These are phyloP conservation scores for Idaea straminata DNA, from an alignment of 2,888 invertebrate species.

Conservation along the genomic window DNA sequence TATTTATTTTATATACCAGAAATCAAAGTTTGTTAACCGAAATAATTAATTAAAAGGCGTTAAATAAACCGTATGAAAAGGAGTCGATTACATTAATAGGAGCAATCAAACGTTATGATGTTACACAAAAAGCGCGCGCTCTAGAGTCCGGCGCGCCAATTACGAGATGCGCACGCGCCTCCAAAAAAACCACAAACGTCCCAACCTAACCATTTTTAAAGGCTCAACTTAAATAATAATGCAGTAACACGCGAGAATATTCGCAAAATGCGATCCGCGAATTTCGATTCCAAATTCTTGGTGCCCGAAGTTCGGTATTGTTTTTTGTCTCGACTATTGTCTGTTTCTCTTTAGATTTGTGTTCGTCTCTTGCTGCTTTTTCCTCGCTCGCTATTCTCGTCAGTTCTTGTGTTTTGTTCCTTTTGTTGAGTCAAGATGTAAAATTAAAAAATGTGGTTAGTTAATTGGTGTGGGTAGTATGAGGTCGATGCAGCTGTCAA, in stretches of 20 bases:
- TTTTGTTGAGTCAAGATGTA: slow-evolving; percentile 34
- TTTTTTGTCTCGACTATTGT: slow-evolving; percentile 74
- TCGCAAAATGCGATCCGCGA: slow-evolving; percentile 77
- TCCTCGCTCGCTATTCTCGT: slow-evolving; percentile 45
- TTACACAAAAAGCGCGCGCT: slow-evolving; percentile 48
- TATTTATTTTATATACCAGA: not conserved
- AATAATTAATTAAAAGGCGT: not conserved
- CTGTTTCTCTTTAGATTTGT: slow-evolving; percentile 59
- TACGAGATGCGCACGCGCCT: slow-evolving; percentile 76
- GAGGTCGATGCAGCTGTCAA: slow-evolving; percentile 33
- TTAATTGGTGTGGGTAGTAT: slow-evolving; percentile 54
- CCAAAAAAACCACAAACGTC: slow-evolving; percentile 65
- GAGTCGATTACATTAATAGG: slow-evolving; percentile 36
- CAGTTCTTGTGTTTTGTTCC: slow-evolving; percentile 28
- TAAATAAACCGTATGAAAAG: slow-evolving; percentile 6
- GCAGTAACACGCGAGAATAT: slow-evolving; percentile 80
- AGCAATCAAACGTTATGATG: slow-evolving; percentile 39
- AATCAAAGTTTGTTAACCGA: not conserved
- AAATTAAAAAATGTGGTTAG: slow-evolving; percentile 42
- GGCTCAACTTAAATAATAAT: slow-evolving; percentile 75
- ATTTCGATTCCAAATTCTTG: slow-evolving; percentile 76
- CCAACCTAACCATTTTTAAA: slow-evolving; percentile 72
- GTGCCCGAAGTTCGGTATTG: slow-evolving; percentile 45
- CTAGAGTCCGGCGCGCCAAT: slow-evolving; percentile 65
- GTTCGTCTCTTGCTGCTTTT: slow-evolving; percentile 36